Base-by-base conservation (phyloP, 2,888 invertebrate species). In the Apeira syringaria region DNA sequence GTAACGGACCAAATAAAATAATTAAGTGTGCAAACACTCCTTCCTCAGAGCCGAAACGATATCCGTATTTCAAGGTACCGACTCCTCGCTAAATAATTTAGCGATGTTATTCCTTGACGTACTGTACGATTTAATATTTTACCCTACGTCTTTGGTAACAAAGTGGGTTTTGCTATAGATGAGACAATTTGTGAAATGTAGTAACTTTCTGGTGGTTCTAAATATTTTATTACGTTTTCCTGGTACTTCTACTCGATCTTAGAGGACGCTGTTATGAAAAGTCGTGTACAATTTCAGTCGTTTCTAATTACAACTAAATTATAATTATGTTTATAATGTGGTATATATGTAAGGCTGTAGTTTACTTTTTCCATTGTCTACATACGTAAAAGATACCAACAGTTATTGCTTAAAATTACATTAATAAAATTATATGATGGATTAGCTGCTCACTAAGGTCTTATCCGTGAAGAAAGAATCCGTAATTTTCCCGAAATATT, bases 21-120 rank as follows among this genome's bases (percentile, higher is more conserved):
- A 69, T 65, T 64, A 64, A 51, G 46, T 43, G 49, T 36, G 50
- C 50, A 59, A 59, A 64, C 62, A 66, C 56, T 58, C 48, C 50
- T 59, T 34, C 38, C 27, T 25, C 20, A n/a, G 38, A 42, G 57
- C 36, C 48, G 50, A 63, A 65, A 51, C 66, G 61, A 73, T 77
- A 75, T 66, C 66, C 66, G 47, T 78, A 75, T 74, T 74, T 76
- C 64, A 75, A 64, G 64, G 65, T 58, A 64, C 64, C 63, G 67
- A 60, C 70, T 66, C 53, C 61, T 47, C 53, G 51, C 52, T 62
- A 77, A 83, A 85, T 84, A 83, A 74, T 83, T 83, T 51, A 83
- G 65, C 50, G 56, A 56, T 65, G 69, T 72, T 76, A 72, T 76
- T 70, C 73, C 76, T 74, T 64, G 57, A 52, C 46, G 37, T 46